Evolutionary conservation across 2,113 vertebrate species (phyloP).

Genomic region (Phylloscopus trochiloides): DNA sequence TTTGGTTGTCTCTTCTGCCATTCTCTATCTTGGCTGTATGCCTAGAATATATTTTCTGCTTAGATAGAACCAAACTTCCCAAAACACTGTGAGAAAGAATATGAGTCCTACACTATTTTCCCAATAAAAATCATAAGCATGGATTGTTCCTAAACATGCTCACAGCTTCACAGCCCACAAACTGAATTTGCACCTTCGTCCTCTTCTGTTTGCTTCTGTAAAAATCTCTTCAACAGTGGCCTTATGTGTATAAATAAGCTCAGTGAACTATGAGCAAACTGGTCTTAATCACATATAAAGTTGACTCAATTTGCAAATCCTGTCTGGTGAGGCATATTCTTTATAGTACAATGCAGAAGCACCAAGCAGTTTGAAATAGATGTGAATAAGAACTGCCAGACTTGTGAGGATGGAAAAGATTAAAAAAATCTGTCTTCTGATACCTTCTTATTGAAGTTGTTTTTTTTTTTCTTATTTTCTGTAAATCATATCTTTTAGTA

Average conservation of each 20-base stretch:
- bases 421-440: neutral
- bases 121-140: neutral
- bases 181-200: neutral
- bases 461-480: neutral
- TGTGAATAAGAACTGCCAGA: neutral
- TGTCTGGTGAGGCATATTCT: neutral
- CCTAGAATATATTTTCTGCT: slow-evolving; percentile 15
- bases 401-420: neutral
- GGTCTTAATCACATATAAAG: neutral
- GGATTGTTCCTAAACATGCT: neutral
- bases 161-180: neutral
- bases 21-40: neutral
- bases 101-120: neutral
- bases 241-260: neutral
- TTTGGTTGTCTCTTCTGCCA: neutral
- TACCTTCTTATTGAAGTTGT: neutral
- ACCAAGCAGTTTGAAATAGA: neutral
- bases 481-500: neutral
- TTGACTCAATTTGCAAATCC: neutral
- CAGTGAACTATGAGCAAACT: neutral
- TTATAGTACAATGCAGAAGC: neutral
- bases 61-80: neutral
- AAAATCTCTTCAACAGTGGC: neutral
- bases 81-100: neutral
- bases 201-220: neutral